Evolutionary conservation across 2,113 vertebrate genomes (phyloP), one percentile per base, ranked within the genome.

Genomic region (Hippopotamus amphibius): DNA sequence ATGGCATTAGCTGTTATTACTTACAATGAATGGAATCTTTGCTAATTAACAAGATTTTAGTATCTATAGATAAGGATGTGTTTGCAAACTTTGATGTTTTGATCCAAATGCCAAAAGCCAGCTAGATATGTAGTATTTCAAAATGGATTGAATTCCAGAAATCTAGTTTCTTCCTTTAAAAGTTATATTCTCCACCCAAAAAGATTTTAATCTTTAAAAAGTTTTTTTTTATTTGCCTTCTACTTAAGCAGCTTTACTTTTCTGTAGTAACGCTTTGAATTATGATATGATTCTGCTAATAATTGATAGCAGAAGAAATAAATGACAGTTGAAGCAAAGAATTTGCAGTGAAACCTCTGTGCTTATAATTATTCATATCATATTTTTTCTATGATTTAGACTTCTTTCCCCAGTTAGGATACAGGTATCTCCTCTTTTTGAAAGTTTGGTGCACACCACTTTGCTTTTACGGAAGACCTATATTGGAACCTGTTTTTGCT

Each of bases 21-120:
- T n/a, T 77, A 59, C 53, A 81, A 90, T 88, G 21, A 92, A 63
- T 96, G 81, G 17, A 68, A 77, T 77, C 22, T n/a, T 92, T 89
- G n/a, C 72, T 92, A 90, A 57, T 93, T 92, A 93, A 28, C 50
- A 76, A 90, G 6, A 43, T 89, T 86, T 93, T 95, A 77, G 11
- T 82, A 33, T 92, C 61, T 93, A 16, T 14, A 77, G 30, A 74
- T 93, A 41, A 96, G 48, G 61, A 89, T 57, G 3, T 93, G 15
- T 95, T 90, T 89, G 74, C 10, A 91, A 3, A 65, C 16, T 84
- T 84, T 14, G 53, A 21, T 53, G 13, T 90, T 92, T 92, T 81
- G 7, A 81, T 66, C 57, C 19, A 76, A 41, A 83, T 92, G 50
- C 87, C 30, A 72, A 28, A 92, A 24, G 17, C 19, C 46, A 53